Base-by-base conservation (phyloP, 2,797 vertebrate genomes). In the Peromyscus melanophrys region DNA sequence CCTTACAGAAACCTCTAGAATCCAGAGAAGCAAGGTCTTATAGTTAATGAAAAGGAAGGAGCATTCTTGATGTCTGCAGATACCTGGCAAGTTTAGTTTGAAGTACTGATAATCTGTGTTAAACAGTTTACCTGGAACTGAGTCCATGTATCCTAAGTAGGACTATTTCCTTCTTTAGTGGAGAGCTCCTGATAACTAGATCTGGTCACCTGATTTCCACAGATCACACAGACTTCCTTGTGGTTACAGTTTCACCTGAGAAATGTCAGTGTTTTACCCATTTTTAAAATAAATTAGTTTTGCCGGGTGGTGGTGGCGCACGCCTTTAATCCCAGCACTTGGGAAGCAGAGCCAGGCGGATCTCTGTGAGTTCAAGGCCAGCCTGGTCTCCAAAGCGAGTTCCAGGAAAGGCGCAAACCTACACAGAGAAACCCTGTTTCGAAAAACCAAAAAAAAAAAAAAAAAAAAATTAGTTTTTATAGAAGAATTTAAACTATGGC, bases 81-180 rank as follows among this genome's bases (percentile, higher is more conserved):
- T 59, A 78, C 46, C 14, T 69, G 46, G 61, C 49, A 92, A 65
- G 0, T 80, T 89, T 96, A 69, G 69, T 29, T 94, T 75, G 69
- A 96, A 52, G 65, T 65, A 21, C 46, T 91, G 75, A 83, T 89
- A 93, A 95, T 21, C 63, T 85, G 43, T 31, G 77, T 76, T 23
- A 71, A 93, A 80, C 55, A 95, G 73, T 88, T 81, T n/a, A 87
- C 8, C 6, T 29, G 34, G 25, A 90, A 57, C 4, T n/a, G 16
- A 69, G 75, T 94, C 16, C 43, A 57, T 29, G 9, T 85, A 57
- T 55, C 21, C 8, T 27, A 37, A 23, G 31, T n/a, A 57, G 49
- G 81, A 77, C 46, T 34, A 23, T 10, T 87, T 89, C 65, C 67
- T 89, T 78, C 37, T 27, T 82, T 49, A 92, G 46, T 13, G 4